Evolutionary conservation across 2,113 vertebrate species (phyloP), one percentile per base, ranked within the genome.

Genomic region (Phoenicopterus ruber): DNA sequence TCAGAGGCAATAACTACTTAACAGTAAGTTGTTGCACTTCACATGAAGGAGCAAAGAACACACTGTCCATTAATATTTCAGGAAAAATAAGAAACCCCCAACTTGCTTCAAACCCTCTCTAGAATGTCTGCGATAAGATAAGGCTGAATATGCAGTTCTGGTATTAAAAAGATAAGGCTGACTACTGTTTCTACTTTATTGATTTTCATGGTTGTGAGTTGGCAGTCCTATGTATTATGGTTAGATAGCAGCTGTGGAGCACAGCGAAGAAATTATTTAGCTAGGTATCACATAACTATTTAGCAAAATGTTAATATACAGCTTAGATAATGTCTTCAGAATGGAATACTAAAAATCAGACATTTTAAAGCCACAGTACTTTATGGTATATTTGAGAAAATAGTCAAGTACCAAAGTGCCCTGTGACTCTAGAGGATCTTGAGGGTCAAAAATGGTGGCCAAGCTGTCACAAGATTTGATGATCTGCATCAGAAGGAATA

Each of bases 401-500:
- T 10, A 62, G 6, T 10, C 3, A 1, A 55, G 9, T 57, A 40
- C 2, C 9, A 70, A 70, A 84, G 11, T 36, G 14, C 1, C 7
- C 44, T 13, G 7, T 61, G 36, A 61, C 5, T 29, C 10, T 17
- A 85, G 17, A 89, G 11, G 17, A 85, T 29, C 36, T 38, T 36
- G 29, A 47, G 13, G 3, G 14, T 38, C 11, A 82, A 73, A 70
- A 80, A 42, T 14, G 6, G 19, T 54, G 10, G 10, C 7, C 13
- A n/a, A 14, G 12, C 3, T 52, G 17, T 58, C 21, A 52, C 0
- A 0, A 46, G 6, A 76, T 58, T 54, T 49, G 17, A 47, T 44
- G 18, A 18, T 36, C 32, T 71, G 34, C 24, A 55, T 71, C 61
- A 74, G 25, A 73, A 83, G 36, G 9, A 81, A 19, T 72, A 5